Evolutionary conservation across 2,888 invertebrate genomes (phyloP), one percentile per base, ranked within the genome.

Genomic region (Anarsia innoxiella): DNA sequence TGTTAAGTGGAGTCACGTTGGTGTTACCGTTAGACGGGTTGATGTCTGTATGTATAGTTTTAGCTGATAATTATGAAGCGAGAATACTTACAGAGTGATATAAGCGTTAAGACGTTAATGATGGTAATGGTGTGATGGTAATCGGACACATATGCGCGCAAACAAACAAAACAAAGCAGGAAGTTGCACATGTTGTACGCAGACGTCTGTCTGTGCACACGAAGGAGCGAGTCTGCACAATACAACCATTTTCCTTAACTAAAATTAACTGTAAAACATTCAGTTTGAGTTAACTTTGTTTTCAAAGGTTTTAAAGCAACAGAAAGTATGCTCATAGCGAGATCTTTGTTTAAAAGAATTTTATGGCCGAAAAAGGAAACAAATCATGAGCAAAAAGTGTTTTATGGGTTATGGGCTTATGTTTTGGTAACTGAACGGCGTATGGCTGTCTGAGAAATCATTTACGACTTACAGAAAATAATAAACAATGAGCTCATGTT

Each of bases 161-260:
- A 23, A 39, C 47, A 51, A 59, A 61, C 51, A 61, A 53, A 60
- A 54, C 54, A 48, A 52, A 44, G 41, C 40, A 65, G 68, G 69
- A 68, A 56, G 63, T 62, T 65, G 61, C 67, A 62, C 56, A 66
- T 64, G 59, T 37, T 49, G 44, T 11, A 28, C 3, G 11, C 25
- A 25, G 11, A 15, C 25, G 26, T 23, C 14, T 10, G 12, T 15
- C 25, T 2, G 15, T 23, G 23, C 33, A 33, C 12, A 28, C 3
- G 11, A 5, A 25, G 11, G 26, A 33, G 26, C 26, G 25, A 14
- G 12, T 15, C 25, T 2, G 15, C 31, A 31, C 33, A 33, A 33
- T 33, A 10, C 33, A 14, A 10, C 26, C 33, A 26, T 33, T 25
- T 26, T 23, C 26, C 4, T 1, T 15, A 33, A 10, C 4, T 23